Conservation (phyloP, 2,113 vertebrate genomes). For the Proteles cristata region DNA sequence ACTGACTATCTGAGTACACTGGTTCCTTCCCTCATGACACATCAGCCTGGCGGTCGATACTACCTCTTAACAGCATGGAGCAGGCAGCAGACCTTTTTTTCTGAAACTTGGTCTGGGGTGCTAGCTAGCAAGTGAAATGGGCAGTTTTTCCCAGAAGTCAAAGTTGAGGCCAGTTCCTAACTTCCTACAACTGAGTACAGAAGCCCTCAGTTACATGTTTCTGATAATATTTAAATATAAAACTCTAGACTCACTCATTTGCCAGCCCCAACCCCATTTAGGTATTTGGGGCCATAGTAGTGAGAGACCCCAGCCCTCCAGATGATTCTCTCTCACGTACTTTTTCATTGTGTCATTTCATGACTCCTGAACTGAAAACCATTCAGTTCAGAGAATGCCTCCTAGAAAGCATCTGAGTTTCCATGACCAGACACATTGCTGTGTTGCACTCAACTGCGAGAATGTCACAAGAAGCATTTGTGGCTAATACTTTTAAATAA, state of each 20-base stretch:
- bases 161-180: background rate
- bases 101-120: background rate
- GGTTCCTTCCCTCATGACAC: background rate
- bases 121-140: background rate
- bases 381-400: background rate
- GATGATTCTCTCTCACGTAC: background rate
- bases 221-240: background rate
- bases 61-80: background rate
- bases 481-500: slow-evolving; percentile 42
- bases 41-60: background rate
- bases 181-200: background rate
- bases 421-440: background rate
- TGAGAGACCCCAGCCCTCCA: background rate
- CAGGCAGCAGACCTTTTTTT: background rate
- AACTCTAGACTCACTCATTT: background rate
- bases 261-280: background rate
- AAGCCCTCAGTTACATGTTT: background rate
- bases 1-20: background rate
- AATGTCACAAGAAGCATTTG: background rate
- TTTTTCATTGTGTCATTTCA: background rate
- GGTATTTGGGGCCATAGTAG: background rate
- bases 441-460: background rate
- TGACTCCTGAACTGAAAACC: slow-evolving; percentile 26
- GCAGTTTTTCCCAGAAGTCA: background rate
- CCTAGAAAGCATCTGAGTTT: slow-evolving; percentile 8